phyloP scores from a whole-genome alignment of 2,888 invertebrate genomes.

The Rotaria magnacalcarata region DNA sequence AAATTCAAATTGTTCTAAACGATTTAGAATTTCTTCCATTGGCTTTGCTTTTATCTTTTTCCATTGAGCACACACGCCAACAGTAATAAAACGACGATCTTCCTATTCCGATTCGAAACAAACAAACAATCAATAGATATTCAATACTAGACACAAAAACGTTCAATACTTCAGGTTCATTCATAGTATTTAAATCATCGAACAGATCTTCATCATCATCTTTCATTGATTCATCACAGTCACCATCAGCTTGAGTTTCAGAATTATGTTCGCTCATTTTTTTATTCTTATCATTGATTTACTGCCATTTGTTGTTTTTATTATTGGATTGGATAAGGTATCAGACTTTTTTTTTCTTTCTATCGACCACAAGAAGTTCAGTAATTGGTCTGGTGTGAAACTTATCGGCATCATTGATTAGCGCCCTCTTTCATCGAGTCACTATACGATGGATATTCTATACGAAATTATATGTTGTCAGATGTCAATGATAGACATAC shows the following conservation, averaged over 20 bases:
- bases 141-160: not conserved
- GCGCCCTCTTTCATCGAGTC: not conserved
- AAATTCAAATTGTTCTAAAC: slow-evolving; percentile 91
- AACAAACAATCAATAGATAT: no score
- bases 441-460: not conserved
- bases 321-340: not conserved
- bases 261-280: not conserved
- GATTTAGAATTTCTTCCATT: slow-evolving; percentile 93
- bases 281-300: not conserved
- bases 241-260: not conserved
- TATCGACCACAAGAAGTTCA: not conserved
- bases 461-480: no score
- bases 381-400: not conserved
- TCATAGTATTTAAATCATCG: not conserved
- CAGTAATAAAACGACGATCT: slow-evolving; percentile 66
- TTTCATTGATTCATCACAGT: not conserved
- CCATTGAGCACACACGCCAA: slow-evolving; percentile 98
- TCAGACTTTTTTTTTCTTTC: not conserved
- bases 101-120: not conserved
- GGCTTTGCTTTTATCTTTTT: slow-evolving; percentile 98
- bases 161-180: not conserved
- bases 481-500: no score
- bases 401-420: not conserved
- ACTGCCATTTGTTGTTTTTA: not conserved
- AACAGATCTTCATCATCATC: not conserved